Evolutionary conservation across 2,113 vertebrate species (phyloP).

Genomic region (Phainopepla nitens): DNA sequence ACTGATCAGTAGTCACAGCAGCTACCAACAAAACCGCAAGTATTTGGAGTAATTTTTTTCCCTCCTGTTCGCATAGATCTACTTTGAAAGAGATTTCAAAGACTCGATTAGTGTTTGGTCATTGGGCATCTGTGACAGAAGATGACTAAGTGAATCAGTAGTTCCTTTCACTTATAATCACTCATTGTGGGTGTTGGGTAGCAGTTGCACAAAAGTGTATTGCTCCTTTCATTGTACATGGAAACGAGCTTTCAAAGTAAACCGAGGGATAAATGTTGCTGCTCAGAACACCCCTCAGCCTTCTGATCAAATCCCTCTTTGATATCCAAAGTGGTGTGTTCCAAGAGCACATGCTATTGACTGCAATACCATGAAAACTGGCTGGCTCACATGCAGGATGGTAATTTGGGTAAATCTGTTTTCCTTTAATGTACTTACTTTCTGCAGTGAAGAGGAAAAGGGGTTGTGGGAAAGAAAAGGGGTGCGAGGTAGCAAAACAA

Average conservation of each 20-base stretch:
- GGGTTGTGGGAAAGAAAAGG: neutral
- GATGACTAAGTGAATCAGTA: conserved; percentile 50
- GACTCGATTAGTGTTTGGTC: neutral
- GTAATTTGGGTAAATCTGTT: conserved; percentile 33
- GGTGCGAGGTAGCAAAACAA: neutral
- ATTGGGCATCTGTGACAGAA: conserved; percentile 54
- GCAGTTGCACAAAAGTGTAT: conserved; percentile 41
- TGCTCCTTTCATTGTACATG: conserved; percentile 17
- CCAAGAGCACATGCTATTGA: conserved; percentile 18
- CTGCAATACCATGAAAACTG: neutral
- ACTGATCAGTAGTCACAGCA: conserved; percentile 60
- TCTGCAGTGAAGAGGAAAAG: neutral
- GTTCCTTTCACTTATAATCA: conserved; percentile 49
- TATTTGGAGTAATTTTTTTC: neutral
- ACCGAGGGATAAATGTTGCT: neutral
- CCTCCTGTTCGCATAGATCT: neutral
- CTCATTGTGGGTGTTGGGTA: conserved; percentile 1
- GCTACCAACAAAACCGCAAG: neutral
- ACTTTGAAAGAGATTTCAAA: conserved; percentile 52
- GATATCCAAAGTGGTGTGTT: neutral
- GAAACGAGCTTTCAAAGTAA: conserved; percentile 23
- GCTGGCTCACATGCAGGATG: neutral
- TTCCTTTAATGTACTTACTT: neutral
- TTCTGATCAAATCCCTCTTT: conserved; percentile 39
- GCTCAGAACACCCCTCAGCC: conserved; percentile 1